phyloP scores from a whole-genome alignment of 2,797 vertebrate genomes.

The Smutsia gigantea region DNA sequence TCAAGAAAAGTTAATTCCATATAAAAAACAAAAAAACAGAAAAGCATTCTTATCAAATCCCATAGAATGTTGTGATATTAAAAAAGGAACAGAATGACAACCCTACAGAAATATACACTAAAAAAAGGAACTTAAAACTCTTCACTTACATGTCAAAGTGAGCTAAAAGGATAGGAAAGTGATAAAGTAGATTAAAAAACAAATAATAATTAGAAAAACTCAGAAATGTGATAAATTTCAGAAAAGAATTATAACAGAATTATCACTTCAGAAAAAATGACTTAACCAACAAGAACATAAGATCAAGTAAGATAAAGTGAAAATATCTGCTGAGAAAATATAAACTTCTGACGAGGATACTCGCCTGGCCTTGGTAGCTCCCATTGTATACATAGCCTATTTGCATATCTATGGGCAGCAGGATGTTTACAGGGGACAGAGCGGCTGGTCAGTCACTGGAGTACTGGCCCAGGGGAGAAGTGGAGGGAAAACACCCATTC shows the following conservation, averaged over 20 bases:
- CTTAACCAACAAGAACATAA: background rate
- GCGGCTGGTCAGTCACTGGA: too few species aligned
- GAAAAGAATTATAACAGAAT: background rate
- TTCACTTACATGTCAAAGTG: background rate
- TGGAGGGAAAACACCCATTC: too few species aligned
- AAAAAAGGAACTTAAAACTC: background rate
- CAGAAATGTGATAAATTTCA: background rate
- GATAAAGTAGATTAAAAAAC: conserved; percentile 2
- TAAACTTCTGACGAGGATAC: too few species aligned
- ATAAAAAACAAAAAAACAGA: background rate
- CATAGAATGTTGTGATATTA: background rate
- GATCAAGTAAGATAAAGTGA: background rate
- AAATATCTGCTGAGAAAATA: background rate
- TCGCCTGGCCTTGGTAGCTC: too few species aligned
- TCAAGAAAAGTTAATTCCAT: background rate
- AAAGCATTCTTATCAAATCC: background rate
- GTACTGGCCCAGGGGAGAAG: too few species aligned
- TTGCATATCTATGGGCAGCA: too few species aligned
- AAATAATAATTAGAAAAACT: background rate
- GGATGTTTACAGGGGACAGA: too few species aligned
- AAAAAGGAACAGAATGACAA: background rate
- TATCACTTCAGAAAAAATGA: conserved; percentile 29
- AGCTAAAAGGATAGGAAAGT: background rate
- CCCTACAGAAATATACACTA: background rate
- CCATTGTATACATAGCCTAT: too few species aligned